Evolutionary conservation across 2,797 vertebrate species (phyloP).

Genomic region (Pseudochromis fuscus): DNA sequence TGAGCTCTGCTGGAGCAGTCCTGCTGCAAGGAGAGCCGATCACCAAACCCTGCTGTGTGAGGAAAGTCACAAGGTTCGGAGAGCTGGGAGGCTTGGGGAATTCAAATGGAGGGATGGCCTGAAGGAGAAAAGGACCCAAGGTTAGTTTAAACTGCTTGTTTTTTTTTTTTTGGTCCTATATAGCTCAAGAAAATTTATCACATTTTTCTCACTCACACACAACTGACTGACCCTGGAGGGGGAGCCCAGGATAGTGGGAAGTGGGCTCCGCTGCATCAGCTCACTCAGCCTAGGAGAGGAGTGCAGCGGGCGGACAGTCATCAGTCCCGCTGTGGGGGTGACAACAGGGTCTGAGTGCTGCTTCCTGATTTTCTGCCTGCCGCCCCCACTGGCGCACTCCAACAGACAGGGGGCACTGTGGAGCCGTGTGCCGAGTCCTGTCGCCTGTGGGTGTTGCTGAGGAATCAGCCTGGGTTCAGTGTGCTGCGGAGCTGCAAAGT

Average conservation of each 20-base stretch:
- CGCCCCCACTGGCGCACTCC: conserved; percentile 85
- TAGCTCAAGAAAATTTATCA: conserved; percentile 1
- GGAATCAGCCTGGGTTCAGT: conserved; percentile 71
- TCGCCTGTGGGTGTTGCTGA: conserved; percentile 71
- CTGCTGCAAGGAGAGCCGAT: conserved; percentile 87
- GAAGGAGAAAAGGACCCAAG: conserved; percentile 3
- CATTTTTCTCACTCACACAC: background rate
- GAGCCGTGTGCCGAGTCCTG: conserved; percentile 91
- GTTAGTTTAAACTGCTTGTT: conserved; percentile 8
- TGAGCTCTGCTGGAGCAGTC: conserved; percentile 86
- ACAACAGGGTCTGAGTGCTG: conserved; percentile 92
- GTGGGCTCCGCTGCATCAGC: conserved; percentile 94
- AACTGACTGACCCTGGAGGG: conserved; percentile 90
- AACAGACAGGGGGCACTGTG: conserved; percentile 96
- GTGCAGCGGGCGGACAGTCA: conserved; percentile 88
- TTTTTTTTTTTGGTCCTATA: background rate
- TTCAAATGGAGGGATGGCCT: conserved; percentile 92
- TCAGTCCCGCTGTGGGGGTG: conserved; percentile 74
- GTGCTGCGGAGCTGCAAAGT: conserved; percentile 67
- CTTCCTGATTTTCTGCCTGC: conserved; percentile 93
- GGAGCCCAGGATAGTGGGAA: conserved; percentile 96
- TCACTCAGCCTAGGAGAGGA: conserved; percentile 95
- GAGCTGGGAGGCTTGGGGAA: conserved; percentile 93
- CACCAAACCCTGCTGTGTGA: conserved; percentile 91
- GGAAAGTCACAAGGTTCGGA: conserved; percentile 91